Base-by-base conservation (phyloP, 2,797 vertebrate species). In the Cheirogaleus major region DNA sequence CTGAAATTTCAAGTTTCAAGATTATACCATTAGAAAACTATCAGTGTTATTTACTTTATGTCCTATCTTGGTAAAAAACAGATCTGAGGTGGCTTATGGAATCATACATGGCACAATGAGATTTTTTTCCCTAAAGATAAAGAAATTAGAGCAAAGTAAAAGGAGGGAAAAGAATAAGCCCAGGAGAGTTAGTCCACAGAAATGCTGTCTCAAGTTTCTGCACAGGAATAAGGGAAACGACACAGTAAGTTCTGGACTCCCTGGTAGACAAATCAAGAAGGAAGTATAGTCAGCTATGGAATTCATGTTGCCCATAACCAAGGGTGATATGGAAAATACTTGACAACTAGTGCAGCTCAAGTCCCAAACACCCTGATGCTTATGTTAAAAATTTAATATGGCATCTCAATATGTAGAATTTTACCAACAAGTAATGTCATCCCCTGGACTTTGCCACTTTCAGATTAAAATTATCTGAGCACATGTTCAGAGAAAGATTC, bases 11-110 rank as follows among this genome's bases (percentile, higher is more conserved):
- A 87, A 63, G 41, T 90, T 87, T 92, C 67, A 94, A 85, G 30
- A 89, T 82, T 70, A 93, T 67, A 61, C 7, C 10, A 93, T 81
- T 81, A 85, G 41, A 81, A 90, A 92, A 90, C 43, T 89, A 69
- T 48, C 80, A 82, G 48, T 79, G 59, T 23, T 65, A 80, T 82
- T 88, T 69, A 65, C n/a, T 87, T 70, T 73, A 70, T 80, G 30
- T 7, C 55, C 35, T 91, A 18, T 9, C 35, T 72, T 52, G 11
- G 43, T 45, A 45, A 13, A 84, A 90, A 87, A 67, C 5, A 65
- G 67, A 82, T 84, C 32, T 72, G 18, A 84, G 27, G 11, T 38
- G 61, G 14, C 6, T 88, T 55, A 80, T 55, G 65, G 22, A 94
- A 38, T 72, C 52, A 84, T 10, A 73, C 18, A 27, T 30, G 30